Evolutionary conservation across 2,113 vertebrate genomes (phyloP), one percentile per base, ranked within the genome.

Genomic region (Sardina pilchardus): DNA sequence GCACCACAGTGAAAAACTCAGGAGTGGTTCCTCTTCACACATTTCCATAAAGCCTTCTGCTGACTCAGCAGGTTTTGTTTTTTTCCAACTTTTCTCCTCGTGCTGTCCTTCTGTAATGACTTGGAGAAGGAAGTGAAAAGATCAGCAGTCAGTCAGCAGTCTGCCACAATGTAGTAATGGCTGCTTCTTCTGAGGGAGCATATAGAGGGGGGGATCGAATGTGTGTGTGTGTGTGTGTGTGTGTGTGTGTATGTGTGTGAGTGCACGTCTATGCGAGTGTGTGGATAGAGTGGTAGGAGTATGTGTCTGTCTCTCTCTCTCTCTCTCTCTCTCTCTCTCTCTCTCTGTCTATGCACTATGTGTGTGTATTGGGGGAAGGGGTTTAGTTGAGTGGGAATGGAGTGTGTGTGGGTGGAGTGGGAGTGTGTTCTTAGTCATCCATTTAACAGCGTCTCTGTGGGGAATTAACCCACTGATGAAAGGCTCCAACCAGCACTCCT

Each of bases 141-240:
- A 82, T 82, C 71, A 78, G 71, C 71, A 78, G 34, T 78, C 71
- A 2, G 71, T 78, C 71, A 78, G 71, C 71, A 78, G 71, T 34
- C 71, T 78, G 71, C 3, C 88, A 91, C 85, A 53, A 88, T 89
- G 88, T 88, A 86, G 90, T 90, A 84, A 83, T 90, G 91, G 39
- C 39, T 1, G 39, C 2, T 42, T 42, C n/a, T 9, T 47, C 45
- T 47, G 12, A 12, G 45, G 9, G 45, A 12, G 45, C 12, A 14
- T 47, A 9, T 45, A 4, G 45, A 9, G 9, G 45, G 45, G 45
- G 8, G 45, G 7, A 9, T 47, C 0, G 45, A 47, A 14, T 47
- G 45, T 47, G 45, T 47, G 45, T 9, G 45, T 47, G 45, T 47
- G 1, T 47, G 45, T 47, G 45, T 47, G 9, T 47, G 45, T 47